Percentiles rank a stretch among this genome's conserved stretches.
These are phyloP conservation scores for Cephalotes varians DNA, from an alignment of 2,888 invertebrate genomes.

Conservation along the genomic window DNA sequence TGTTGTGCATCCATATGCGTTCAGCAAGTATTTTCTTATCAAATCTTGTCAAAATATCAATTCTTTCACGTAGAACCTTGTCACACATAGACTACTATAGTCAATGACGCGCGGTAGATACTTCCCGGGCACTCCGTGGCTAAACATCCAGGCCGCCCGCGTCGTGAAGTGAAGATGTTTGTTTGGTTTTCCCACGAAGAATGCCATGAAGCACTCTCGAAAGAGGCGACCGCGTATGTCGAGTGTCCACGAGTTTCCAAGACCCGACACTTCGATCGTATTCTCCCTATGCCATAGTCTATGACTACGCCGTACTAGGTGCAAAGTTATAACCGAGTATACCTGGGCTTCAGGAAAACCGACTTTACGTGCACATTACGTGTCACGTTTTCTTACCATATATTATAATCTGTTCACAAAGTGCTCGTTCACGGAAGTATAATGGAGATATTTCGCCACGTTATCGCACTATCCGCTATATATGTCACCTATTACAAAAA, in stretches of 20 bases:
- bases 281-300: conserved; percentile 51
- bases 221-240: conserved; percentile 68
- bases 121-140: conserved; percentile 67
- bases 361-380: conserved; percentile 34
- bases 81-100: conserved; percentile 17
- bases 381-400: conserved; percentile 18
- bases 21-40: neutral
- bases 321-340: conserved; percentile 2
- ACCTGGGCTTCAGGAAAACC: conserved; percentile 23
- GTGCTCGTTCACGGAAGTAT: conserved; percentile 19
- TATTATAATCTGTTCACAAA: conserved; percentile 24
- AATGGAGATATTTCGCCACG: neutral
- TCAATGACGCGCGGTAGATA: conserved; percentile 59
- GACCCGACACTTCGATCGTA: conserved; percentile 72
- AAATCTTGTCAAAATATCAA: conserved; percentile 20
- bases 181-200: conserved; percentile 84
- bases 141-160: conserved; percentile 73
- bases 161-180: conserved; percentile 81
- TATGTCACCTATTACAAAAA: neutral
- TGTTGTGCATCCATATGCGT: neutral
- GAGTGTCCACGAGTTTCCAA: conserved; percentile 76
- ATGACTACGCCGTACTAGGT: conserved; percentile 55
- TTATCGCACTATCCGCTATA: neutral
- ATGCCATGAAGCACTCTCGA: conserved; percentile 78
- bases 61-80: conserved; percentile 9